Evolutionary conservation across 2,113 vertebrate species (phyloP).

Genomic region (Upupa epops): DNA sequence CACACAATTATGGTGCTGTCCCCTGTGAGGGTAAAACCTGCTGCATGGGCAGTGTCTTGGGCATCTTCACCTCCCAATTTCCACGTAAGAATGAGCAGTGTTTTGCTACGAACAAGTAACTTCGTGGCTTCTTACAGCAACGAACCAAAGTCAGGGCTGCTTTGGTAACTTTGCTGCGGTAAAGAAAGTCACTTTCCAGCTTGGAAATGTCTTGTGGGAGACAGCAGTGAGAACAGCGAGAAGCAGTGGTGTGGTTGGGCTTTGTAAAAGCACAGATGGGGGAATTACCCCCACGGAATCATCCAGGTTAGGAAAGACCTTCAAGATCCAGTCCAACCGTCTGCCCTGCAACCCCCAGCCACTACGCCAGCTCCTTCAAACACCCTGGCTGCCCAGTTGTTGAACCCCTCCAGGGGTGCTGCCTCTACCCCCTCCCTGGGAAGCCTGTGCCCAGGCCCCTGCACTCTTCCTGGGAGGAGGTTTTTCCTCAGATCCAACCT

Average conservation of each 20-base stretch:
- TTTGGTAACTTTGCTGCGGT: neutral
- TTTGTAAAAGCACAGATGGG: neutral
- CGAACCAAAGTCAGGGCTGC: neutral
- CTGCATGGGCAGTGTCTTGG: neutral
- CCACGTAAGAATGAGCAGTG: neutral
- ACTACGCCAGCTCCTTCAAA: no score
- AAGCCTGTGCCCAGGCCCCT: no score
- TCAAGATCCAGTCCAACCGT: no score
- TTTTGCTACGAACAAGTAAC: neutral
- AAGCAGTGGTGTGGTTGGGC: fast-evolving
- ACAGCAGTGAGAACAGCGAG: neutral
- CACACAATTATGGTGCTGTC: neutral
- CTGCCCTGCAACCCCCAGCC: no score
- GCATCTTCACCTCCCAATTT: fast-evolving
- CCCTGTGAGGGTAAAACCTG: fast-evolving
- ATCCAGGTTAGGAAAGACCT: no score
- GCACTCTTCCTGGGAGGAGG: no score
- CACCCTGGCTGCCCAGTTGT: no score
- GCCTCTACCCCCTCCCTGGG: no score
- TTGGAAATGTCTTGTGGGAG: neutral
- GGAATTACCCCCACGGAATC: no score
- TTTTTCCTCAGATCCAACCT: no score
- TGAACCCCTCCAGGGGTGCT: no score
- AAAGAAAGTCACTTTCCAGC: neutral
- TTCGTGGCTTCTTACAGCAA: neutral